Conservation (phyloP, 2,797 vertebrate genomes). For the Acrossocheilus fasciatus region DNA sequence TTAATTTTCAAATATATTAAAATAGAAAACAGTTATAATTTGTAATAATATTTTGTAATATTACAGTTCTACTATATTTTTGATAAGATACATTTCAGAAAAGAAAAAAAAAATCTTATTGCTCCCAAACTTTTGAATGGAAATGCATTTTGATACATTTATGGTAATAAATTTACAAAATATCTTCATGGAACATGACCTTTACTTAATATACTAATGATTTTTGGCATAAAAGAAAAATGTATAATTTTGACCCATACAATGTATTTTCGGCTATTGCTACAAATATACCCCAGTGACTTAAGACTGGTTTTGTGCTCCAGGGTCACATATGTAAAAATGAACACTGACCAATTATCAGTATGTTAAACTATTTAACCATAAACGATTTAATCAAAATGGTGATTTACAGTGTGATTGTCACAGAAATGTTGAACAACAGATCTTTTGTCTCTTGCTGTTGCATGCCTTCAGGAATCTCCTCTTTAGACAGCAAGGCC, state of each 20-base stretch:
- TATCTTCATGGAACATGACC: too few relatives aligned
- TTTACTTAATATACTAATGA: too few relatives aligned
- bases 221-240: too few relatives aligned
- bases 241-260: too few relatives aligned
- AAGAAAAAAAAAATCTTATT: background rate
- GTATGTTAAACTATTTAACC: background rate
- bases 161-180: too few relatives aligned
- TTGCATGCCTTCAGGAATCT: slow-evolving; percentile 82
- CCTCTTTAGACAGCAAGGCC: slow-evolving; percentile 92
- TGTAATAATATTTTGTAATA: background rate
- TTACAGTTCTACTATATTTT: background rate
- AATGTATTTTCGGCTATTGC: too few relatives aligned
- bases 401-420: background rate
- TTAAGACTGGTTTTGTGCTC: too few relatives aligned
- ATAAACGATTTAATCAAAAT: background rate
- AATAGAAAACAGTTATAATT: background rate
- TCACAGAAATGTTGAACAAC: background rate
- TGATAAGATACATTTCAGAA: background rate
- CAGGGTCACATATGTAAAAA: background rate
- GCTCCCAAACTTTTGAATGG: background rate
- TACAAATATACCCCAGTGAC: too few relatives aligned
- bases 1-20: background rate
- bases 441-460: background rate
- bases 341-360: background rate
- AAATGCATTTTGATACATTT: background rate